Conservation (phyloP, 35 echinoderm and acorn worm species). For the Lytechinus pictus region DNA sequence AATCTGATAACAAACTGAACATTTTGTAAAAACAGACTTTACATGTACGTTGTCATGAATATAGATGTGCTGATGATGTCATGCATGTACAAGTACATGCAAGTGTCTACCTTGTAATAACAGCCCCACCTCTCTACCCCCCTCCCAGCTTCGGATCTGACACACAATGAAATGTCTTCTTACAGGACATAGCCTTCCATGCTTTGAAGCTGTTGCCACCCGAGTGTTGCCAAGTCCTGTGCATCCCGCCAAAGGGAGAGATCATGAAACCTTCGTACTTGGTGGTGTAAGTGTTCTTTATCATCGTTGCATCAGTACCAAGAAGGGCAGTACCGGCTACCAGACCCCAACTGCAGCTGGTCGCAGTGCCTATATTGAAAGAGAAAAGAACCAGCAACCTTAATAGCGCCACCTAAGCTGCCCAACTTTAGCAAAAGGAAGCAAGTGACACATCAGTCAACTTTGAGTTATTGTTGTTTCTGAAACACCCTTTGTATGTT, state of each 20-base stretch:
- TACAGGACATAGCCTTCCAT: neutral
- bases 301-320: neutral
- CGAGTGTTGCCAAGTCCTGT: neutral
- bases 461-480: too few species aligned
- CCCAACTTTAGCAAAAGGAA: too few species aligned
- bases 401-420: neutral
- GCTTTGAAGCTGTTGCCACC: neutral
- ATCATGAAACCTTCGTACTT: conserved; percentile 18
- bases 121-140: too few species aligned
- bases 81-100: too few species aligned
- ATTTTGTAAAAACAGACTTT: too few species aligned
- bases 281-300: neutral
- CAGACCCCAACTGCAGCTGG: neutral
- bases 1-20: too few species aligned
- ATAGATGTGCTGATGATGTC: too few species aligned
- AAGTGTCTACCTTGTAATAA: too few species aligned
- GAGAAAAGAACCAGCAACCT: neutral
- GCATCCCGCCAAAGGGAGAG: neutral
- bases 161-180: neutral
- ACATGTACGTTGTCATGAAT: too few species aligned
- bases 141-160: too few species aligned
- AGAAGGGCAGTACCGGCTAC: neutral
- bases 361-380: neutral
- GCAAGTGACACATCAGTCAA: too few species aligned
- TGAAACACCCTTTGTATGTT: too few species aligned